Evolutionary conservation across 2,113 vertebrate genomes (phyloP).

Genomic region (Gila orcuttii): DNA sequence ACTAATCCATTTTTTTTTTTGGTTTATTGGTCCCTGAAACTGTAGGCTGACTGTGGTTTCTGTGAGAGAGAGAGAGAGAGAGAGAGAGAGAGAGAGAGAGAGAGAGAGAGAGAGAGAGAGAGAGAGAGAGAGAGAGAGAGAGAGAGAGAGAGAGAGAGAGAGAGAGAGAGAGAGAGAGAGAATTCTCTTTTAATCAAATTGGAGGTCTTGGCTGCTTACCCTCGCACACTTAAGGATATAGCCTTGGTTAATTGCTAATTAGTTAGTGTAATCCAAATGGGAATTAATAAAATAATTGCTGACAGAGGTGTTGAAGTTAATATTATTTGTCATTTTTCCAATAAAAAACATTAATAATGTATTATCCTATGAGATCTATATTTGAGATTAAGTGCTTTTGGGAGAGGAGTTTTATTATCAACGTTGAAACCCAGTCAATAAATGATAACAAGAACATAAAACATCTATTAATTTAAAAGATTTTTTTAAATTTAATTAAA

Average conservation of each 20-base stretch:
- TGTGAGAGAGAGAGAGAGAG: slow-evolving; percentile 47
- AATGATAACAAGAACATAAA: neutral
- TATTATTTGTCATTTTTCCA: slow-evolving; percentile 58
- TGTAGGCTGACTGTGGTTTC: slow-evolving; percentile 58
- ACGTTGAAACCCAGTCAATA: neutral
- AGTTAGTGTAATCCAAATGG: slow-evolving; percentile 61
- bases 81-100: slow-evolving; percentile 24
- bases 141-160: slow-evolving; percentile 52
- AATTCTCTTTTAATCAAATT: slow-evolving; percentile 62
- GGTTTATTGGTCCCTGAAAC: slow-evolving; percentile 44
- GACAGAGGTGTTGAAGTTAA: slow-evolving; percentile 67
- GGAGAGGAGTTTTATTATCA: neutral
- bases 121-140: slow-evolving; percentile 53
- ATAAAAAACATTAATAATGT: slow-evolving; percentile 19
- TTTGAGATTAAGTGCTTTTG: slow-evolving; percentile 14
- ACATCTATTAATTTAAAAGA: neutral
- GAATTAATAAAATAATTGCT: slow-evolving; percentile 54
- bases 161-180: slow-evolving; percentile 46
- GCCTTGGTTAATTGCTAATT: slow-evolving; percentile 61
- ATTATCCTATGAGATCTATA: slow-evolving; percentile 15
- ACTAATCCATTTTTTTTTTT: slow-evolving; percentile 62
- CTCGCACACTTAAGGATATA: slow-evolving; percentile 44
- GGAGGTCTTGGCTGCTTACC: slow-evolving; percentile 60
- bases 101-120: slow-evolving; percentile 48
- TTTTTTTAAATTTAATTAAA: neutral